phyloP scores from a whole-genome alignment of 2,113 vertebrate genomes.

The Bucco capensis region DNA sequence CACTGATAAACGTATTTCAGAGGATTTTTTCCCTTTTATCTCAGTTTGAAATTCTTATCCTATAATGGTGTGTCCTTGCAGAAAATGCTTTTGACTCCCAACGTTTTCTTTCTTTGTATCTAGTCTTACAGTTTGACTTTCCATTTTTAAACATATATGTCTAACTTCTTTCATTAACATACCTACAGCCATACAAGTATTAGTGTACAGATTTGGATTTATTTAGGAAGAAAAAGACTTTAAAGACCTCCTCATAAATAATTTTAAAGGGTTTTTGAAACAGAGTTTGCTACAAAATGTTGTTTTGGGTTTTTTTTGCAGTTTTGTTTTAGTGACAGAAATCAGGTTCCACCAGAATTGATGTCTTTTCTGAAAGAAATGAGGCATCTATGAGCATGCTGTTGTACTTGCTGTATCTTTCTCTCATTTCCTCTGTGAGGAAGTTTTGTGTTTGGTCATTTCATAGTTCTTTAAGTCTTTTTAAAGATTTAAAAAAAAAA shows the following conservation, averaged over 20 bases:
- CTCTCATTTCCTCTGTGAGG: not conserved
- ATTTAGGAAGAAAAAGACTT: not conserved
- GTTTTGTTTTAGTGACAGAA: not conserved
- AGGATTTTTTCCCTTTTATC: constrained; percentile 71
- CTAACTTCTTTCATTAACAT: not conserved
- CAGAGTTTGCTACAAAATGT: not conserved
- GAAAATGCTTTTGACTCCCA: constrained; percentile 26
- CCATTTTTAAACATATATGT: not conserved
- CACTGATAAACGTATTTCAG: constrained; percentile 75
- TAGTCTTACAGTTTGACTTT: constrained; percentile 3
- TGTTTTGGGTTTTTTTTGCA: no score
- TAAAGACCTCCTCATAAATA: not conserved
- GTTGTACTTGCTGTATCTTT: no score
- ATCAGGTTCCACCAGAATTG: not conserved
- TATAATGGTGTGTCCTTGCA: constrained; percentile 64
- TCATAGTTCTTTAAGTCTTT: not conserved
- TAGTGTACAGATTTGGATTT: not conserved
- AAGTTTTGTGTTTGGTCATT: not conserved
- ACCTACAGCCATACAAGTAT: not conserved
- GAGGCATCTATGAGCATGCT: not conserved
- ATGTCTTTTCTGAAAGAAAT: not conserved
- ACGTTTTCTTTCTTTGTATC: constrained; percentile 28
- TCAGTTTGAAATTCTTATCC: constrained; percentile 69
- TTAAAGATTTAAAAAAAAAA: not conserved
- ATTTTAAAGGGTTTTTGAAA: not conserved